phyloP scores from a whole-genome alignment of 92 coral and sea anemone genomes.

The Desmophyllum pertusum region DNA sequence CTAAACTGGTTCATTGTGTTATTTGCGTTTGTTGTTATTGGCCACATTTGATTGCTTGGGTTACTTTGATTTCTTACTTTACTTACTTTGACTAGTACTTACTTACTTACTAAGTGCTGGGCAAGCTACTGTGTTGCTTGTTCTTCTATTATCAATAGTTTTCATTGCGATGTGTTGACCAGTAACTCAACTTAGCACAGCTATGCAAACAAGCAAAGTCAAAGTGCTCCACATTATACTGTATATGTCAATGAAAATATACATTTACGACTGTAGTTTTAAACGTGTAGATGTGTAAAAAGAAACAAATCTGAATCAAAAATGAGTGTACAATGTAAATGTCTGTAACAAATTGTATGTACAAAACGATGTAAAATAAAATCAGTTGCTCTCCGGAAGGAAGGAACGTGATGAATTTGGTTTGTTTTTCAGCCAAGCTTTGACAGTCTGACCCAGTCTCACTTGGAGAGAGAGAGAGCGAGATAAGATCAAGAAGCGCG shows the following conservation, averaged over 20 bases:
- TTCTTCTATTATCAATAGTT: not conserved
- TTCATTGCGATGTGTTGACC: not conserved
- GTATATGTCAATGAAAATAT: slow-evolving; percentile 2
- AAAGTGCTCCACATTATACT: not conserved
- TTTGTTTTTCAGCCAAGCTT: not conserved
- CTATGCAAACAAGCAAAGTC: too few species aligned
- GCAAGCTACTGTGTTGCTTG: not conserved
- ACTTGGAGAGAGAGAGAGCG: too few species aligned
- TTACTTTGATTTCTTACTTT: too few species aligned
- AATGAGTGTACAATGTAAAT: slow-evolving; percentile 29
- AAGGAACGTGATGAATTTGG: not conserved
- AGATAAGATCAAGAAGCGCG: too few species aligned
- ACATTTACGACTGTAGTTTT: not conserved
- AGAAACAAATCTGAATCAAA: not conserved
- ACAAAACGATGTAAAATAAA: slow-evolving; percentile 49
- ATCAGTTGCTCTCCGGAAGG: not conserved
- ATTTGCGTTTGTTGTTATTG: not conserved
- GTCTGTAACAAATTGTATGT: slow-evolving; percentile 37
- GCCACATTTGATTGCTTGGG: too few species aligned
- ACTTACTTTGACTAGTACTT: too few species aligned
- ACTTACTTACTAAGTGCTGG: too few species aligned
- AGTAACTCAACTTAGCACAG: too few species aligned
- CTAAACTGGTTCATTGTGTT: too few species aligned
- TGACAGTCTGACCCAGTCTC: too few species aligned
- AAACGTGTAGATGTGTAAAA: slow-evolving; percentile 17